phyloP scores from a whole-genome alignment of 2,113 vertebrate genomes.

The Pluvialis apricaria region DNA sequence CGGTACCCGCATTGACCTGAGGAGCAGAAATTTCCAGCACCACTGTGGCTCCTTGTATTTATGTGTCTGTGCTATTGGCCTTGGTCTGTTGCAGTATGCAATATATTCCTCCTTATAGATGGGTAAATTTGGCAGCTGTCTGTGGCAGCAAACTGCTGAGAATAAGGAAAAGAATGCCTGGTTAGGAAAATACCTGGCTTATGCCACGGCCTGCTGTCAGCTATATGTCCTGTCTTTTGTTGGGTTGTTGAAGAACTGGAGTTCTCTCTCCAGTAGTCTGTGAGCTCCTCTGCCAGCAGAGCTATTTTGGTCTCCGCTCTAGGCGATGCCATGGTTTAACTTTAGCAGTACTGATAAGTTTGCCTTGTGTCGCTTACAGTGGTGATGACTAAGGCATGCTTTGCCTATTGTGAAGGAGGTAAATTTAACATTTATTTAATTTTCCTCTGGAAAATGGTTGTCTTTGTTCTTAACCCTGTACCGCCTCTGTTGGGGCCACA shows the following conservation, averaged over 20 bases:
- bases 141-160: neutral
- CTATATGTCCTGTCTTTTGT: neutral
- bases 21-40: neutral
- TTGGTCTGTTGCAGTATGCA: neutral
- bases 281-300: fast-evolving
- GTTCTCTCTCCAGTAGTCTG: neutral
- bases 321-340: neutral
- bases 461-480: neutral
- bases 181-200: neutral
- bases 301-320: neutral
- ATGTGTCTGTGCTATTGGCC: neutral
- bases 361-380: fast-evolving
- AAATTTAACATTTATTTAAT: neutral
- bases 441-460: neutral
- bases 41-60: neutral
- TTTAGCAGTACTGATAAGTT: neutral
- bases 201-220: neutral
- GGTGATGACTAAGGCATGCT: neutral
- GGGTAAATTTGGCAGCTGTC: neutral
- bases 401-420: neutral
- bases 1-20: neutral
- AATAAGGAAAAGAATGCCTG: neutral
- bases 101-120: neutral
- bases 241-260: neutral
- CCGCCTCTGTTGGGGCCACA: fast-evolving